Evolutionary conservation across 1,140 invertebrate species (phyloP).

Genomic region (Macrobrachium rosenbergii): DNA sequence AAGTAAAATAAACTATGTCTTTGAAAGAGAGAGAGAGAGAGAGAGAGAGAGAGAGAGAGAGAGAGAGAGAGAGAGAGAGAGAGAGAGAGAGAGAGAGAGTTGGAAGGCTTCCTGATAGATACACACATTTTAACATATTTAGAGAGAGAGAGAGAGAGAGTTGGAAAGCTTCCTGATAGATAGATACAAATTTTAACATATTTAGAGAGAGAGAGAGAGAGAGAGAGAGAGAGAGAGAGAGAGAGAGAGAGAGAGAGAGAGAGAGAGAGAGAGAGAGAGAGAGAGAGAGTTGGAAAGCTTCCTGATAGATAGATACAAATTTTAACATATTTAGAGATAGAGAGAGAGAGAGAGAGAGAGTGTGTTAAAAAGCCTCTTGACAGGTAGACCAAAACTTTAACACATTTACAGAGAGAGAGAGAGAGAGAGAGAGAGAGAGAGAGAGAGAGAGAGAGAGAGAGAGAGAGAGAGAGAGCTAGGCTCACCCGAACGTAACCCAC

Average conservation of each 20-base stretch:
- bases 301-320: too few relatives aligned
- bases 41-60: neutral
- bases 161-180: too few relatives aligned
- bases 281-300: too few relatives aligned
- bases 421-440: constrained; percentile 12
- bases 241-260: constrained; percentile 2
- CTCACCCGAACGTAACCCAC: too few relatives aligned
- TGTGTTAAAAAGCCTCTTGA: neutral
- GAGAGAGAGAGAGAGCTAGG: neutral
- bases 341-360: neutral
- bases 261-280: constrained; percentile 1
- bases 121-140: too few relatives aligned
- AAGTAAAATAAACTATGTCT: too few relatives aligned
- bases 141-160: neutral
- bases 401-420: neutral
- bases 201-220: too few relatives aligned
- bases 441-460: constrained; percentile 13
- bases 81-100: constrained; percentile 1
- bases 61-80: constrained; percentile 8
- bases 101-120: too few relatives aligned
- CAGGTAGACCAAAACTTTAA: too few relatives aligned
- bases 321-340: neutral
- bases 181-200: too few relatives aligned
- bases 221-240: too few relatives aligned
- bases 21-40: neutral